Evolutionary conservation across 2,888 invertebrate species (phyloP).

Genomic region (Polia nebulosa): DNA sequence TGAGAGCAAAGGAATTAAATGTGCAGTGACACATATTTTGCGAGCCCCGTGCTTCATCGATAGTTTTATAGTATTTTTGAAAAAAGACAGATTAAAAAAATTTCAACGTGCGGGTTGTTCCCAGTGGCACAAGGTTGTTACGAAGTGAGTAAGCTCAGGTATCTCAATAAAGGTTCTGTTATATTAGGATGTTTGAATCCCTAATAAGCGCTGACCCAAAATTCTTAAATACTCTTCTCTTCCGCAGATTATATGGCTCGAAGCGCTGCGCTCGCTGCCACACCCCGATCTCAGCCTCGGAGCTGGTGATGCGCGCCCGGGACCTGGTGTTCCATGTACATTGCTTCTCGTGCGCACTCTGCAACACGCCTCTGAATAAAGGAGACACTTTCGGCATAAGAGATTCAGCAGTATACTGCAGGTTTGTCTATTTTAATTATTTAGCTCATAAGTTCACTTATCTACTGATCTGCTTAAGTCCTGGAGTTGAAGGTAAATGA

Average conservation of each 20-base stretch:
- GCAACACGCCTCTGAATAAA: constrained; percentile 96
- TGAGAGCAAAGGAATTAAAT: background rate
- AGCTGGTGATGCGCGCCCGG: constrained; percentile 98
- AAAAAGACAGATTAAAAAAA: too few species aligned
- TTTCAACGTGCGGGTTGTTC: background rate
- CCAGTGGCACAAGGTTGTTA: background rate
- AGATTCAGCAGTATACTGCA: constrained; percentile 97
- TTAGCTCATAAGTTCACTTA: background rate
- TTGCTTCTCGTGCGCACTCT: constrained; percentile 98
- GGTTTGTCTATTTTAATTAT: constrained; percentile 79
- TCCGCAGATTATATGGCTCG: constrained; percentile 96
- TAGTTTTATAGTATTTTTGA: background rate
- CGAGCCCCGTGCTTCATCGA: too few species aligned
- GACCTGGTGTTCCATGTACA: constrained; percentile 98
- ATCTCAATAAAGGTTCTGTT: too few species aligned
- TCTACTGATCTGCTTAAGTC: too few species aligned
- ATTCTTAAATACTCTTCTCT: constrained; percentile 1
- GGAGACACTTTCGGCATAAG: constrained; percentile 99
- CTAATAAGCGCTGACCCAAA: too few species aligned
- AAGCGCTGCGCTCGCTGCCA: constrained; percentile 97
- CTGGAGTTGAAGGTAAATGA: too few species aligned
- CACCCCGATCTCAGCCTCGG: constrained; percentile 96
- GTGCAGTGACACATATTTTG: background rate
- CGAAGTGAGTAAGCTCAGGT: too few species aligned
- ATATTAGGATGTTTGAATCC: too few species aligned